Evolutionary conservation across 2,888 invertebrate genomes (phyloP).

Genomic region (Neoaliturus tenellus): DNA sequence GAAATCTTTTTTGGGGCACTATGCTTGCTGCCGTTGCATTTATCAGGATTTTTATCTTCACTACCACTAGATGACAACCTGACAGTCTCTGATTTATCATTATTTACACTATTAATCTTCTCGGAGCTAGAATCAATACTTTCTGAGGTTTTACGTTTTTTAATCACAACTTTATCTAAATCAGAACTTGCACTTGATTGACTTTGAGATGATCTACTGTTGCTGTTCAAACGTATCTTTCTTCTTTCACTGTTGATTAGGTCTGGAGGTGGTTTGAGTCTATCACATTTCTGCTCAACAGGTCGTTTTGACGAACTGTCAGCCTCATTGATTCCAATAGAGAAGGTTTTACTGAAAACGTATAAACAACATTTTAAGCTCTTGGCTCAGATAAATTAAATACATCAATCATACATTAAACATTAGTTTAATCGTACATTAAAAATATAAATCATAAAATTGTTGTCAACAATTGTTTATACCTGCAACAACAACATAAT

Average conservation of each 20-base stretch:
- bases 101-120: not conserved
- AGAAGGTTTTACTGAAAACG: slow-evolving; percentile 40
- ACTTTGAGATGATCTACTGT: not conserved
- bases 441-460: too few species aligned
- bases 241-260: not conserved
- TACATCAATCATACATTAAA: too few species aligned
- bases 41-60: not conserved
- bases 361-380: too few species aligned
- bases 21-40: not conserved
- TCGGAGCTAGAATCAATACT: not conserved
- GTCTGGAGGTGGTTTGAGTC: slow-evolving; percentile 43
- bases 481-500: too few species aligned
- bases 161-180: slow-evolving; percentile 15
- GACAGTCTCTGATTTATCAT: not conserved
- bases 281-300: slow-evolving; percentile 1
- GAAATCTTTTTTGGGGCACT: slow-evolving; percentile 27
- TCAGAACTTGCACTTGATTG: not conserved
- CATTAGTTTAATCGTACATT: too few species aligned
- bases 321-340: slow-evolving; percentile 14
- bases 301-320: not conserved
- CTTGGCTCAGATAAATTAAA: too few species aligned
- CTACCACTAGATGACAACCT: not conserved
- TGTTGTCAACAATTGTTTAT: too few species aligned
- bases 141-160: not conserved
- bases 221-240: slow-evolving; percentile 14